Percentiles rank a stretch among this genome's conserved stretches.
phyloP scores from a whole-genome alignment of 1,140 invertebrate genomes.

The Cyrtorhinus lividipennis region DNA sequence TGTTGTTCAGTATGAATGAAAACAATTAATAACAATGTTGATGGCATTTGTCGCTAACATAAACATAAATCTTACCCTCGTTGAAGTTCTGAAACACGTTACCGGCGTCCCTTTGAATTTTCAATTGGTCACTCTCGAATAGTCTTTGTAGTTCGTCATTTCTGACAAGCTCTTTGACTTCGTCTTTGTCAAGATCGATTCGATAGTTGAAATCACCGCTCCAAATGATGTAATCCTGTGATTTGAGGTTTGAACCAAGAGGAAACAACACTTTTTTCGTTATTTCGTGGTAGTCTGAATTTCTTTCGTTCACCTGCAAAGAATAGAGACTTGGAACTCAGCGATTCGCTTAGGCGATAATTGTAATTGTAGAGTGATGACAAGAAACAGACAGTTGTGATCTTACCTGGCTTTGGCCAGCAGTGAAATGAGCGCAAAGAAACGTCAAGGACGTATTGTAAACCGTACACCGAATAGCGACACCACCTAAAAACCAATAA shows the following conservation, averaged over 20 bases:
- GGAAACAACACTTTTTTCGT: slow-evolving; percentile 47
- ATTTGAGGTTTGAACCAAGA: slow-evolving; percentile 55
- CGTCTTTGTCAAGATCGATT: slow-evolving; percentile 89
- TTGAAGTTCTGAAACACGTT: slow-evolving; percentile 90
- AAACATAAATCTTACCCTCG: slow-evolving; percentile 54
- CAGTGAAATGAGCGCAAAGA: slow-evolving; percentile 23
- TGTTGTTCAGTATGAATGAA: too few species aligned
- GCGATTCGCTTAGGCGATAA: too few species aligned
- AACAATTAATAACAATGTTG: too few species aligned
- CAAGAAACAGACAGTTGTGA: background rate
- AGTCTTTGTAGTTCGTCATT: slow-evolving; percentile 64
- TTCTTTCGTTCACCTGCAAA: slow-evolving; percentile 54
- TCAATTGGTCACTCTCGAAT: slow-evolving; percentile 79
- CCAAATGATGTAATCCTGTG: slow-evolving; percentile 98
- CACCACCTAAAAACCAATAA: too few species aligned
- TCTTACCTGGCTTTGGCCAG: slow-evolving; percentile 16
- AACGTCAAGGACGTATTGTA: slow-evolving; percentile 86
- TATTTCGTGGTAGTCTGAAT: slow-evolving; percentile 92
- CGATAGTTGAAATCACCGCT: slow-evolving; percentile 99
- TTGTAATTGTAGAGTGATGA: too few species aligned
- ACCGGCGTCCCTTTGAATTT: slow-evolving; percentile 56
- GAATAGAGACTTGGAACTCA: too few species aligned
- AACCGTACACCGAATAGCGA: slow-evolving; percentile 80
- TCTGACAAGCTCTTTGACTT: slow-evolving; percentile 73
- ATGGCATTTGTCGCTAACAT: too few species aligned